phyloP scores from a whole-genome alignment of 2,888 invertebrate genomes.

The Metallyticus violacea region DNA sequence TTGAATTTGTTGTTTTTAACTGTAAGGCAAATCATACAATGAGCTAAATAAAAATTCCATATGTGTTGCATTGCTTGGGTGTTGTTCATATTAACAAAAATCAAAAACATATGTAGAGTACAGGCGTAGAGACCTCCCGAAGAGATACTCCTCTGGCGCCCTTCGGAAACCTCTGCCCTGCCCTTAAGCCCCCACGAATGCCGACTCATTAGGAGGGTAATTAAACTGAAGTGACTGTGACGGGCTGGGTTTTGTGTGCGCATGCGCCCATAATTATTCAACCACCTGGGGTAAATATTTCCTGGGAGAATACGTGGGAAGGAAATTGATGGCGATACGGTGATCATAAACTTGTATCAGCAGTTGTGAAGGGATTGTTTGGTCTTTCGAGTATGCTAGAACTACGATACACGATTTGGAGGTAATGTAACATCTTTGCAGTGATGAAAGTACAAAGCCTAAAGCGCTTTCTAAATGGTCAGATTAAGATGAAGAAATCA shows the following conservation, averaged over 20 bases:
- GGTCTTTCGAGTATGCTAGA: neutral
- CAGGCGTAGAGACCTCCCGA: neutral
- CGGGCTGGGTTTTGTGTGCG: neutral
- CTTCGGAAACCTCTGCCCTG: neutral
- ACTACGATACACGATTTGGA: no score
- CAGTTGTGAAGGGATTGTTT: neutral
- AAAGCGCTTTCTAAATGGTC: no score
- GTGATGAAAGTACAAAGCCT: no score
- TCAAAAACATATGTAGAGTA: neutral
- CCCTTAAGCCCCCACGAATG: neutral
- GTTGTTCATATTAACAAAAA: neutral
- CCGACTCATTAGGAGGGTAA: neutral
- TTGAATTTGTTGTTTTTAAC: no score
- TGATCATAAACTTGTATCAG: neutral
- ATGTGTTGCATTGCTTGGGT: no score
- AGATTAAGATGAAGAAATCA: no score
- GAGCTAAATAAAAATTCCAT: no score
- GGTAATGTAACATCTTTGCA: no score
- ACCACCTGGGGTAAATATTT: neutral
- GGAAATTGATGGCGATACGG: neutral
- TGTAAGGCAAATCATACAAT: no score
- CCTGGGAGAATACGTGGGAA: neutral
- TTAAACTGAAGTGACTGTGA: neutral
- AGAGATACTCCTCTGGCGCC: neutral
- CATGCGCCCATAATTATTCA: neutral